Conservation (phyloP, 2,888 invertebrate genomes). For the Oasisia sp. region DNA sequence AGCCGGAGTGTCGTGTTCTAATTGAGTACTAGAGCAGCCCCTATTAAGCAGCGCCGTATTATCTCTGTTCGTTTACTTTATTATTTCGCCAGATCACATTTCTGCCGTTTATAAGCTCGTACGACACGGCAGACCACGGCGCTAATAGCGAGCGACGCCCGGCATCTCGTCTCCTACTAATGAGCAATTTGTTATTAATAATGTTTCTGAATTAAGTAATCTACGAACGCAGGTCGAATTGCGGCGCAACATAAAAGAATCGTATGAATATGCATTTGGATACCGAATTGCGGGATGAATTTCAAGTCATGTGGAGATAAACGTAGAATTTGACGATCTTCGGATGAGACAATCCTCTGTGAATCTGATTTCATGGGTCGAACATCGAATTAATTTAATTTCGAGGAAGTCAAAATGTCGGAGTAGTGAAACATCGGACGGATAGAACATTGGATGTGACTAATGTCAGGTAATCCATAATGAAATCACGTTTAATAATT, state of each 20-base stretch:
- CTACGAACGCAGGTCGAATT: neutral
- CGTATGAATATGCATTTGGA: neutral
- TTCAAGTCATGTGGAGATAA: neutral
- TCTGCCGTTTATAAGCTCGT: neutral
- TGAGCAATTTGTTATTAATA: constrained; percentile 5
- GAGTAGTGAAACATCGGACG: neutral
- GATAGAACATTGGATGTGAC: neutral
- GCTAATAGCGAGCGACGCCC: neutral
- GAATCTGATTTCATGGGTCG: neutral
- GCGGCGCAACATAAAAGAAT: neutral
- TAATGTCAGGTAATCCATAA: too few species aligned
- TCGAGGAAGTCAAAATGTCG: neutral
- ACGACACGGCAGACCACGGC: neutral
- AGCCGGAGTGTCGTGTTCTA: neutral
- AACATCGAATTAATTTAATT: neutral
- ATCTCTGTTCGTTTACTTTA: constrained; percentile 17
- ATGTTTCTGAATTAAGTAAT: constrained; percentile 17
- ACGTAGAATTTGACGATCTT: neutral
- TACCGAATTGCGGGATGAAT: neutral
- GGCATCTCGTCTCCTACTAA: neutral
- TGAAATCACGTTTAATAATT: too few species aligned
- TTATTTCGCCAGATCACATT: neutral
- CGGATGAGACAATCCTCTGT: neutral
- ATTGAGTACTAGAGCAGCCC: neutral
- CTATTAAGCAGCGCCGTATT: neutral